phyloP scores from a whole-genome alignment of 1,140 invertebrate genomes.

The Oncopeltus fasciatus region DNA sequence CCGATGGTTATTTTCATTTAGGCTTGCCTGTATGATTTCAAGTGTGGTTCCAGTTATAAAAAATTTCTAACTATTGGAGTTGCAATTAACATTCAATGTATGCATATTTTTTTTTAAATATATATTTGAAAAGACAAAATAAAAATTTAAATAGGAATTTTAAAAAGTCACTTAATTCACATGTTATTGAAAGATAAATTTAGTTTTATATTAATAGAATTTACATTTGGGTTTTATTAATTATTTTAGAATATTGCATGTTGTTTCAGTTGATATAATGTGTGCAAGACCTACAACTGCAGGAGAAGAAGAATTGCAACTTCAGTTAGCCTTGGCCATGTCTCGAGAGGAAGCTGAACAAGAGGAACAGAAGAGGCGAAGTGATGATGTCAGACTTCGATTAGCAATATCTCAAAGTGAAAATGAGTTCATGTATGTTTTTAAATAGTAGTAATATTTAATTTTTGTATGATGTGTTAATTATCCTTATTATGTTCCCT shows the following conservation, averaged over 20 bases:
- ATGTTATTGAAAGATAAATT: background rate
- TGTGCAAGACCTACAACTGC: slow-evolving; percentile 79
- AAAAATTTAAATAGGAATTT: background rate
- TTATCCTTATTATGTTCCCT: background rate
- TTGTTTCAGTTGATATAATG: slow-evolving; percentile 7
- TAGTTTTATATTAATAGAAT: too few relatives aligned
- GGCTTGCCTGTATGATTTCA: too few relatives aligned
- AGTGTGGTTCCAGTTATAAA: too few relatives aligned
- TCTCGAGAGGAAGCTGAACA: slow-evolving; percentile 96
- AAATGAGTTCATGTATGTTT: slow-evolving; percentile 66
- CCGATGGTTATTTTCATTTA: too few relatives aligned
- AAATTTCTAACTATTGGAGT: too few relatives aligned
- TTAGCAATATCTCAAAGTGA: slow-evolving; percentile 85
- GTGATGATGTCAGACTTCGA: slow-evolving; percentile 86
- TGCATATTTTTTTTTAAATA: too few relatives aligned
- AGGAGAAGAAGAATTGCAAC: slow-evolving; percentile 93
- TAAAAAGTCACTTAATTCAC: too few relatives aligned
- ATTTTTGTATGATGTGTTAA: background rate
- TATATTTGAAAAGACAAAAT: too few relatives aligned
- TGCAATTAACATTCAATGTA: too few relatives aligned
- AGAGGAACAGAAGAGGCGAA: slow-evolving; percentile 80
- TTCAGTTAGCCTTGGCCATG: slow-evolving; percentile 95
- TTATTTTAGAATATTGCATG: background rate
- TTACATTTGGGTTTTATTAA: too few relatives aligned
- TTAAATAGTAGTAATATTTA: slow-evolving; percentile 11